A percentile compares a stretch with the other conserved stretches of the same genome.
phyloP scores from a whole-genome alignment of 2,888 invertebrate species.

The Lomographa bimaculata region DNA sequence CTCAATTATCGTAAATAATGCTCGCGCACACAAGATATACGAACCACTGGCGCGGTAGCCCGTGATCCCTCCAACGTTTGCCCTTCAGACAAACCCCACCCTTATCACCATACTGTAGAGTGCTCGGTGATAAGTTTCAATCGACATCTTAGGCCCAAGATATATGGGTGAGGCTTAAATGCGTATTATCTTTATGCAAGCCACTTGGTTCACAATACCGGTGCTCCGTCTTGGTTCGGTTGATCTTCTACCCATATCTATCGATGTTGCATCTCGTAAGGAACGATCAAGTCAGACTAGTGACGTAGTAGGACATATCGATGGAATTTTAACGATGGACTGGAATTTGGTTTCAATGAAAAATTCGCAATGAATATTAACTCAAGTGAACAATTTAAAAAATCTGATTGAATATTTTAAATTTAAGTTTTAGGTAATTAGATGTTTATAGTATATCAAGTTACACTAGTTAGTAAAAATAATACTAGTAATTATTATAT shows the following conservation, averaged over 20 bases:
- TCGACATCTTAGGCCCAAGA: conserved; percentile 56
- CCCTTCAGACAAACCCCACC: conserved; percentile 45
- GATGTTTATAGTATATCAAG: no score
- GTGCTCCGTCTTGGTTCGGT: conserved; percentile 67
- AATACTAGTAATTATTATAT: no score
- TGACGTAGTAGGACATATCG: conserved; percentile 43
- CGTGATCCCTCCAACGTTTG: conserved; percentile 59
- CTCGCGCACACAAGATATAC: conserved; percentile 83
- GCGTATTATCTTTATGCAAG: conserved; percentile 83
- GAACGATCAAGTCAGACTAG: conserved; percentile 54
- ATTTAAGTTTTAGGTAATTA: no score
- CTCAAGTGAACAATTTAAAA: no score
- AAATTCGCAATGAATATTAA: no score
- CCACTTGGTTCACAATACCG: conserved; percentile 80
- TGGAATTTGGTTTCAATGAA: no score
- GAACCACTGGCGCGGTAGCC: conserved; percentile 74
- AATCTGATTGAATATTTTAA: no score
- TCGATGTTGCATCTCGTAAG: conserved; percentile 70
- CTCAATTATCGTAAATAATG: conserved; percentile 84
- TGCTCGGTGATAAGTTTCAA: conserved; percentile 40
- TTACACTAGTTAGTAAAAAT: no score
- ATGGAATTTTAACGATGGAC: conserved; percentile 29
- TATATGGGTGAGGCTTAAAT: conserved; percentile 66
- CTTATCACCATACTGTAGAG: conserved; percentile 52
- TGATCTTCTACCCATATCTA: conserved; percentile 75